Conservation (phyloP, 2,113 vertebrate species). For the Tamias sibiricus region DNA sequence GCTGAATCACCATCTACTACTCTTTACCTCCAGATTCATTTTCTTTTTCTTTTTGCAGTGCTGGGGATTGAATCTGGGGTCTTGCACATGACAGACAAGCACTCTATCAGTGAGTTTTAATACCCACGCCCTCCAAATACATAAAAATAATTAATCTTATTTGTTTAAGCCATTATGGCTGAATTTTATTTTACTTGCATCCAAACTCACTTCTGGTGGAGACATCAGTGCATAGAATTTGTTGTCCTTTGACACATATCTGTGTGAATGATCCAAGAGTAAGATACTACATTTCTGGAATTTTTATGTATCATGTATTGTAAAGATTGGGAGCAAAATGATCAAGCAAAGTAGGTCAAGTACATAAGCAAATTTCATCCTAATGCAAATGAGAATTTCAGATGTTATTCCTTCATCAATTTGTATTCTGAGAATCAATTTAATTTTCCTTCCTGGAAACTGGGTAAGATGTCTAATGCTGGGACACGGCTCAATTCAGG, state of each 20-base stretch:
- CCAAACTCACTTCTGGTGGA: constrained; percentile 22
- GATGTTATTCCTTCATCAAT: not conserved
- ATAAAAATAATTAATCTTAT: not conserved
- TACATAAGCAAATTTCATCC: constrained; percentile 29
- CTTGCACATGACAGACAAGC: not conserved
- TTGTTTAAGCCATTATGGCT: not conserved
- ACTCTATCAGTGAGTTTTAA: not conserved
- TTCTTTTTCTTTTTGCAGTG: not conserved
- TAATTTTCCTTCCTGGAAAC: constrained; percentile 42
- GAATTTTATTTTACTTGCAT: not conserved
- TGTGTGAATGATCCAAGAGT: not conserved
- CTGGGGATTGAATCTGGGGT: too few species aligned
- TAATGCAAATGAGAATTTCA: constrained; percentile 64
- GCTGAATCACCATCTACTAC: not conserved
- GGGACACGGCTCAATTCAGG: not conserved
- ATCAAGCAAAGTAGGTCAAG: constrained; percentile 27
- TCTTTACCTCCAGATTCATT: not conserved
- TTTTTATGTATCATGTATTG: not conserved
- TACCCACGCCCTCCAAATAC: not conserved
- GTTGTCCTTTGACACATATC: not conserved
- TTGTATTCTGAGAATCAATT: constrained; percentile 34
- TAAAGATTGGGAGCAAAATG: not conserved
- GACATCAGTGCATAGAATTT: not conserved
- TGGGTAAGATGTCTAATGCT: not conserved
- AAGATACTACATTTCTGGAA: constrained; percentile 1